Base-by-base conservation (phyloP, 2,888 invertebrate genomes). In the Julus scanicus region DNA sequence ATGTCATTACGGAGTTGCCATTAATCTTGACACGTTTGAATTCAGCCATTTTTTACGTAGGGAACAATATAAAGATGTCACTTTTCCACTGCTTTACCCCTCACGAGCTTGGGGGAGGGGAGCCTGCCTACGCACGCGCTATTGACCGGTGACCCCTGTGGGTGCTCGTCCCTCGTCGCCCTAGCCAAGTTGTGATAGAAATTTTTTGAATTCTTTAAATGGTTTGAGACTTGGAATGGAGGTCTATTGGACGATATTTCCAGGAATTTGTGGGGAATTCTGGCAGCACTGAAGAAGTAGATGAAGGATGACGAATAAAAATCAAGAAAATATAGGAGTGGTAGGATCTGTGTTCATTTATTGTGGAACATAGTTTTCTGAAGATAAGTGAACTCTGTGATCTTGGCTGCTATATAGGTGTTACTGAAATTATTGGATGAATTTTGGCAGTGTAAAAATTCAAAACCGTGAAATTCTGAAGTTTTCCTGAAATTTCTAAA, bases 21-120 rank as follows among this genome's bases (percentile, higher is more conserved):
- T 71, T 71, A 71, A 71, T 71, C 71, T 71, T 71, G 71, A 71
- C 71, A 71, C 71, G 71, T 71, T 71, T 71, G 71, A 71, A 71
- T 71, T 20, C 71, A 71, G 71, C 71, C 71, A 71, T 71, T 71
- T 71, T 71, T 71, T 71, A 71, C 71, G 71, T 5, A 29, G 71
- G 71, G 71, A 71, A 20, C 29, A 20, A 71, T 9, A 71, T 71
- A 71, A 71, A 71, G 71, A 71, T 71, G 71, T 71, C 71, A 71
- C 71, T 71, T n/a, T 20, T 20, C 11, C 71, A 71, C 29, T 71
- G 71, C 71, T 20, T 29, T 20, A 20, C 71, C 71, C 71, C 71
- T 63, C n/a, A 20, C 6, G 20, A 71, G 9, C 4, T 71, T n/a
- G 71, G 20, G 71, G 71, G 29, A 29, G 71, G 20, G 71, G 17